Base-by-base conservation (phyloP, 2,888 invertebrate species). In the Acleris literana region DNA sequence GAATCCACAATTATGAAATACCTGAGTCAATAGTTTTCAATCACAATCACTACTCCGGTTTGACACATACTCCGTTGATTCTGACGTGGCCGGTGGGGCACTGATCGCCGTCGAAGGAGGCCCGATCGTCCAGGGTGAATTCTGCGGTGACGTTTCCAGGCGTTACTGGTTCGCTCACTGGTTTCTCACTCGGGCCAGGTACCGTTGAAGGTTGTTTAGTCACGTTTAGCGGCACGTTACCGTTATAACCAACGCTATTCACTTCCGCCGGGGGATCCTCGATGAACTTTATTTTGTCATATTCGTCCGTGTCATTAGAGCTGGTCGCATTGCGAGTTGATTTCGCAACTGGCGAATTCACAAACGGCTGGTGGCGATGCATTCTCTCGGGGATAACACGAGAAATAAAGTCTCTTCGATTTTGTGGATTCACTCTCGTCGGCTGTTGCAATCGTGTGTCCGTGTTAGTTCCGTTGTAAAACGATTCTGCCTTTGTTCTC, bases 51-150 rank as follows among this genome's bases (percentile, higher is more conserved):
- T 74, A 74, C 61, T 83, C 82, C 25, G 69, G 70, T 57, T 73
- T 70, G 11, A 84, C 81, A 74, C 88, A 88, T 68, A 76, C 73
- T 17, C 80, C 87, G 63, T 84, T 81, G n/a, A 87, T 69, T 72
- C 73, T 83, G 5, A 78, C 76, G 22, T 73, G 78, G 6, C 85
- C 87, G 0, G 78, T 73, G 0, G 88, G 82, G 67, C 88, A 88
- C 20, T 74, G 72, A 62, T 87, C 85, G 4, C 82, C 88, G 13
- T 73, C 76, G 66, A 88, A 87, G 2, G 79, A 79, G 6, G 85
- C 75, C 43, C 87, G 73, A 46, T 84, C 81, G 64, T 77, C 82
- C 2, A 86, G 58, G 46, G 73, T 75, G 13, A 84, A 72, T 64
- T 70, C 72, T 3, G 73, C 70, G 33, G 33, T 9, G 55, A 64